Percentiles rank a stretch among this genome's conserved stretches.
phyloP scores from a whole-genome alignment of 2,888 invertebrate genomes.

The Drosophila recens region DNA sequence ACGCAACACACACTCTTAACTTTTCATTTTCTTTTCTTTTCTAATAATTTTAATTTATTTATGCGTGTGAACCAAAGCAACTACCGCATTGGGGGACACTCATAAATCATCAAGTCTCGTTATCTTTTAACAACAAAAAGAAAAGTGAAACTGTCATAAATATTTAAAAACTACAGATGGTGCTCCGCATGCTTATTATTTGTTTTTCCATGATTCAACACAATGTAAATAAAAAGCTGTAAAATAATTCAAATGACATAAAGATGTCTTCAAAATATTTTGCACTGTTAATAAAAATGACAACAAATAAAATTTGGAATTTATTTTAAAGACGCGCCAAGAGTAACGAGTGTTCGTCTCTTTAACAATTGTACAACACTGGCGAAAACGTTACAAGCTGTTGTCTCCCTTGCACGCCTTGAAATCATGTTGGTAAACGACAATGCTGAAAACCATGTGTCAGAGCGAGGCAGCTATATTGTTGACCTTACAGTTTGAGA shows the following conservation, averaged over 20 bases:
- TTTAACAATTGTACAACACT: constrained; percentile 24
- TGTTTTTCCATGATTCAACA: constrained; percentile 2
- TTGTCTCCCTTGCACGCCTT: constrained; percentile 19
- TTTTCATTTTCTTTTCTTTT: constrained; percentile 24
- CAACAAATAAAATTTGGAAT: not conserved
- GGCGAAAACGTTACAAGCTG: not conserved
- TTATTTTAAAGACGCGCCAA: constrained; percentile 26
- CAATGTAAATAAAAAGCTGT: not conserved
- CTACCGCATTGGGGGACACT: constrained; percentile 32
- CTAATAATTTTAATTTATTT: constrained; percentile 65
- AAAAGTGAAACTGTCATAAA: constrained; percentile 24
- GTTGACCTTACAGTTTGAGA: constrained; percentile 39
- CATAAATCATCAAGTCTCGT: constrained; percentile 53
- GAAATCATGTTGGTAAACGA: rapidly evolving
- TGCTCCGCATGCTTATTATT: constrained; percentile 13
- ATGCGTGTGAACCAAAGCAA: constrained; percentile 69
- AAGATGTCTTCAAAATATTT: not conserved
- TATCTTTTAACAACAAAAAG: constrained; percentile 15
- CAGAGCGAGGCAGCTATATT: constrained; percentile 9
- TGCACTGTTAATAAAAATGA: constrained; percentile 3
- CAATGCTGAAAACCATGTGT: rapidly evolving
- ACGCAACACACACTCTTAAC: constrained; percentile 3
- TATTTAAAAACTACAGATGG: constrained; percentile 30
- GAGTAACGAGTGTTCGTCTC: not conserved
- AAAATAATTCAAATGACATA: constrained; percentile 6